Conservation (phyloP, 2,888 invertebrate species). For the Gasteruption jaculator region DNA sequence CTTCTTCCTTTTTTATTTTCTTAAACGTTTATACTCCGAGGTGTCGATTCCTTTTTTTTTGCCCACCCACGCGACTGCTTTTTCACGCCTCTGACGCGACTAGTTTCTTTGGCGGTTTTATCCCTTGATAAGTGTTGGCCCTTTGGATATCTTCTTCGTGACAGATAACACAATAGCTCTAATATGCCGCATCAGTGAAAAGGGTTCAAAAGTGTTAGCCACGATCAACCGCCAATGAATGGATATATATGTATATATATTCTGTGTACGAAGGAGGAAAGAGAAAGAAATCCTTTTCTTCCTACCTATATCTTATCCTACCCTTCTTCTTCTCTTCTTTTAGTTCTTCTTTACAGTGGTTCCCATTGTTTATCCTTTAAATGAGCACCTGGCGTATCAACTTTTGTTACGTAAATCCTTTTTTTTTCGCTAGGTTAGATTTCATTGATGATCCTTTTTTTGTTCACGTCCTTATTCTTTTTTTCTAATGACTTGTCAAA, state of each 20-base stretch:
- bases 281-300: constrained; percentile 8
- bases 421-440: too few species aligned
- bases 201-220: constrained; percentile 36
- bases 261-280: too few species aligned
- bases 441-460: too few species aligned
- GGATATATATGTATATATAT: too few species aligned
- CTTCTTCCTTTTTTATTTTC: too few species aligned
- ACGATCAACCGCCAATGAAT: constrained; percentile 36
- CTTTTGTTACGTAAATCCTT: too few species aligned
- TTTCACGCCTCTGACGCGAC: constrained; percentile 44
- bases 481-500: too few species aligned
- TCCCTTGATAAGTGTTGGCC: constrained; percentile 35
- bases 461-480: too few species aligned
- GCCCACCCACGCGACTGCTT: constrained; percentile 44
- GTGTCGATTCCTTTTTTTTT: too few species aligned
- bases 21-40: too few species aligned
- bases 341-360: constrained; percentile 35
- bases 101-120: constrained; percentile 34
- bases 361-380: constrained; percentile 34
- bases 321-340: too few species aligned
- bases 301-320: constrained; percentile 43
- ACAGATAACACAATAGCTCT: constrained; percentile 48
- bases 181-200: constrained; percentile 41
- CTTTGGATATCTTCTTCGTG: constrained; percentile 42
- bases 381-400: too few species aligned